Base-by-base conservation (phyloP, 2,797 vertebrate species). In the Malurus splendens region DNA sequence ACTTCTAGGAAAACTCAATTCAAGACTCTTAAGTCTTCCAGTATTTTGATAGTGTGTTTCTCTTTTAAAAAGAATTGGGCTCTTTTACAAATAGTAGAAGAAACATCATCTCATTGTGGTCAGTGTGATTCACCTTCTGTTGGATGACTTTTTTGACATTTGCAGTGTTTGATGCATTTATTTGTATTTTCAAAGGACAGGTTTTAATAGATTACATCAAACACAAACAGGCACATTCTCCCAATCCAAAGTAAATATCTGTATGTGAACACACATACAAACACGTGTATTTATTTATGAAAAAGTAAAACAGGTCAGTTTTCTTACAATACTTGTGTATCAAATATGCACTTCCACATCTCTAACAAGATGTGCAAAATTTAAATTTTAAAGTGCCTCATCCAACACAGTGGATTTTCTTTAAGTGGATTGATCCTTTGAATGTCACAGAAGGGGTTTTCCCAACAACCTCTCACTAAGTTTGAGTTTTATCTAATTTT, bases 1-100 rank as follows among this genome's bases (percentile, higher is more conserved):
- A 93, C 56, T 91, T 90, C 80, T 88, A 93, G 77, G 80, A 93
- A 89, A 61, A 64, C 10, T 51, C 36, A 76, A 57, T 68, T 66
- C 39, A 32, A 33, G 41, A 47, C 27, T 60, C 17, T 65, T 51
- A 33, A 71, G 19, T 38, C 42, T 90, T 81, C 36, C 45, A 39
- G 17, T 70, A 25, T 76, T 91, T 73, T 90, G 76, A 33, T 70
- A 62, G 24, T 2, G 0, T 70, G 19, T 57, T 88, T 62, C 62
- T 83, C 15, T 56, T 39, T 23, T 44, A 6, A 24, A 68, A 75
- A 75, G 44, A 18, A 19, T 27, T 64, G 23, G 5, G 8, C 18
- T 50, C 10, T 59, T 22, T 75, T 87, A 70, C 32, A 76, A 50
- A 44, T 77, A 18, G 30, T 54, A 48, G 30, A 93, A 87, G 51